Percentiles rank a stretch among this genome's conserved stretches.
Conservation (phyloP, 2,888 invertebrate genomes). For the Syrista parreyssii region DNA sequence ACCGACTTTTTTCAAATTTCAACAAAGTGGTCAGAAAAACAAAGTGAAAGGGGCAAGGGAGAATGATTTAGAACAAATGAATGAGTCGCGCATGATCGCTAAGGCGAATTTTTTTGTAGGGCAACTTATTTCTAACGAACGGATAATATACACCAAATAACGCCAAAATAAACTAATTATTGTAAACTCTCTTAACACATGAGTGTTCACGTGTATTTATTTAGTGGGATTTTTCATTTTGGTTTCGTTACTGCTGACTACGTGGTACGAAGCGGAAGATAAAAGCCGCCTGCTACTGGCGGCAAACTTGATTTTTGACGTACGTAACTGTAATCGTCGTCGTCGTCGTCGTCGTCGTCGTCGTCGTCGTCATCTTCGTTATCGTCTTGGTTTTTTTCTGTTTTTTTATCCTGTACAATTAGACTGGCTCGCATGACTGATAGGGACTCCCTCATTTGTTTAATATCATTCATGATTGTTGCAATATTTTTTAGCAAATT, state of each 20-base stretch:
- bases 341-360: too few species aligned
- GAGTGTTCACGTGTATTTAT: not conserved
- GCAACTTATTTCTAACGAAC: conserved; percentile 13
- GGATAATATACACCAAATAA: conserved; percentile 36
- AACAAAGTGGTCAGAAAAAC: too few species aligned
- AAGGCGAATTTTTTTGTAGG: conserved; percentile 4
- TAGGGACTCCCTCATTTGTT: conserved; percentile 12
- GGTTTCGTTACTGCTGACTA: too few species aligned
- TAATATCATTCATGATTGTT: conserved; percentile 17
- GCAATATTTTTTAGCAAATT: conserved; percentile 31
- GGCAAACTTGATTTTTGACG: conserved; percentile 1
- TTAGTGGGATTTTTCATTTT: too few species aligned
- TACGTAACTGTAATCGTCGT: not conserved
- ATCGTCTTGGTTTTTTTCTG: too few species aligned
- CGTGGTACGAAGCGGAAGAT: not conserved
- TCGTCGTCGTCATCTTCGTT: not conserved
- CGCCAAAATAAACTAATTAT: conserved; percentile 18
- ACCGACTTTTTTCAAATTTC: too few species aligned
- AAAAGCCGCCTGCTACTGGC: not conserved
- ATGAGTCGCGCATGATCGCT: too few species aligned
- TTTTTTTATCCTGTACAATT: too few species aligned
- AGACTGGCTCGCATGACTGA: too few species aligned
- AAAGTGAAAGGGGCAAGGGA: too few species aligned
- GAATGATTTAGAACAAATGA: too few species aligned
- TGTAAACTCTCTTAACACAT: not conserved